phyloP scores from a whole-genome alignment of 1,140 invertebrate species.

The Pemphigus obesinymphae region DNA sequence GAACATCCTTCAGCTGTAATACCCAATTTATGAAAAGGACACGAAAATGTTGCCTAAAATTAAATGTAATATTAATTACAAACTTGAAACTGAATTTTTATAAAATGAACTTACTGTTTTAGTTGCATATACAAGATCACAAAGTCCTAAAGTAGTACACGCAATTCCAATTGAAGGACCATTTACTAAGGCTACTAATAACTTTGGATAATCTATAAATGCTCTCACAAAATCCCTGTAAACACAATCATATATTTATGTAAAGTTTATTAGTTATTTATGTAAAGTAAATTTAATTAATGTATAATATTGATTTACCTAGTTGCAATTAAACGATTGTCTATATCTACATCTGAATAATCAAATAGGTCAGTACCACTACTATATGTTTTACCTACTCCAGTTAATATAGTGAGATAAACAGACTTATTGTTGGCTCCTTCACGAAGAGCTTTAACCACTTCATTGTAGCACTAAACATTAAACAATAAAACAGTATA shows the following conservation, averaged over 20 bases:
- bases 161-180: conserved; percentile 90
- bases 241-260: conserved; percentile 47
- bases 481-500: not conserved
- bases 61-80: conserved; percentile 48
- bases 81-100: conserved; percentile 1
- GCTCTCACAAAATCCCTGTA: conserved; percentile 65
- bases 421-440: conserved; percentile 63
- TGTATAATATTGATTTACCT: not conserved
- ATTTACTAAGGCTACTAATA: conserved; percentile 83
- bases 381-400: conserved; percentile 72
- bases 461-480: conserved; percentile 47
- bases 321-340: conserved; percentile 43
- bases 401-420: conserved; percentile 66
- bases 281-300: not conserved
- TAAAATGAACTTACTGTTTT: conserved; percentile 56
- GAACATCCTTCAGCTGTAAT: conserved; percentile 81
- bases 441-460: conserved; percentile 62
- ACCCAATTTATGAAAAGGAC: conserved; percentile 77
- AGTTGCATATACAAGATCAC: conserved; percentile 84
- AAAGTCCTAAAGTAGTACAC: conserved; percentile 75
- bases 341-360: conserved; percentile 47
- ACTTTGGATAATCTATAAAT: conserved; percentile 84
- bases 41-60: conserved; percentile 74
- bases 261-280: not conserved
- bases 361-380: conserved; percentile 81